phyloP scores from a whole-genome alignment of 2,113 vertebrate species.

The Chloropsis cyanopogon region DNA sequence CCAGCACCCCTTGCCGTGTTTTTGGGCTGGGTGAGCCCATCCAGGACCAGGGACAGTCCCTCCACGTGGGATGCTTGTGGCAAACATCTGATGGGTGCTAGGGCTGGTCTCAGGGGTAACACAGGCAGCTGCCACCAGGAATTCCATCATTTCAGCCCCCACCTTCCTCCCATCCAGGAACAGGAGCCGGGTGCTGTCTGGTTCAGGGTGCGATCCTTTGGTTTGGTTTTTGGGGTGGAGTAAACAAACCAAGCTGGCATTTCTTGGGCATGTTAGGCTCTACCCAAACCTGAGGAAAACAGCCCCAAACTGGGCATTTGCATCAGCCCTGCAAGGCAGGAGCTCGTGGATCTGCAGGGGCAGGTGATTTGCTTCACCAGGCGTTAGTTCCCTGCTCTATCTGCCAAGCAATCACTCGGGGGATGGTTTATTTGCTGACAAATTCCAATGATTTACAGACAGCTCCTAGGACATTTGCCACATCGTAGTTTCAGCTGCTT shows the following conservation, averaged over 20 bases:
- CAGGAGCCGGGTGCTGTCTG: fast-evolving
- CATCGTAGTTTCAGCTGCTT: conserved; percentile 14
- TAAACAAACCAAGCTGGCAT: background rate
- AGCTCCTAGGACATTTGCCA: conserved; percentile 40
- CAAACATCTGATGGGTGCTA: background rate
- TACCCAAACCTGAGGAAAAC: background rate
- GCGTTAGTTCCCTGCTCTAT: background rate
- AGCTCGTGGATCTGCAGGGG: background rate
- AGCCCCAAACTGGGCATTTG: background rate
- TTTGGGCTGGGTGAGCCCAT: background rate
- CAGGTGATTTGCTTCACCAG: background rate
- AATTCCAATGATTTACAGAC: conserved; percentile 54
- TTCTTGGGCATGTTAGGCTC: background rate
- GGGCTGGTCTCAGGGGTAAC: background rate
- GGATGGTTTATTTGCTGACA: conserved; percentile 53
- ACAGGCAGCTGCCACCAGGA: background rate
- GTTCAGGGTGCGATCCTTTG: fast-evolving
- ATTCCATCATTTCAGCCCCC: background rate
- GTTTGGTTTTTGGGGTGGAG: background rate
- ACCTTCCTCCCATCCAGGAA: background rate
- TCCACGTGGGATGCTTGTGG: fast-evolving
- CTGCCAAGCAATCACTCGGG: conserved; percentile 4
- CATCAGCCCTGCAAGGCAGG: background rate
- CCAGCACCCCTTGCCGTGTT: fast-evolving
- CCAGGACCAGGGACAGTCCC: fast-evolving